Conservation (phyloP, 2,888 invertebrate genomes). For the Aleiodes alternator region DNA sequence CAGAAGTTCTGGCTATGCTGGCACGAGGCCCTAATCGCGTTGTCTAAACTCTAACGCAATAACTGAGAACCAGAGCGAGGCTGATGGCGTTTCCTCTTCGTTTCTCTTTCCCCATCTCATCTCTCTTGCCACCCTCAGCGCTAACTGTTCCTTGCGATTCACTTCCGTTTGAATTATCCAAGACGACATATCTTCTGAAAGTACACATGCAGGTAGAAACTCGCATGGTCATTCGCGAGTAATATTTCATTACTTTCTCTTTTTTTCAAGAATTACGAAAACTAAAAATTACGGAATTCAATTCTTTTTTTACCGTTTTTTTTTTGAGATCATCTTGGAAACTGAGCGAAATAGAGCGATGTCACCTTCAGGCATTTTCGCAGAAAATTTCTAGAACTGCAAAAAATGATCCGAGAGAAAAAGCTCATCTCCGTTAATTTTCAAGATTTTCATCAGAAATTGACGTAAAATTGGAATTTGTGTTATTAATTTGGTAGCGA, state of each 20-base stretch:
- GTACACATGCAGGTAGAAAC: constrained; percentile 21
- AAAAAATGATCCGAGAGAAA: too few relatives aligned
- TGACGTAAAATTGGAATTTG: too few relatives aligned
- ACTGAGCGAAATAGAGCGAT: too few relatives aligned
- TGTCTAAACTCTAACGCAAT: constrained; percentile 50
- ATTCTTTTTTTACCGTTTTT: too few relatives aligned
- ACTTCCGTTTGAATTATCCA: constrained; percentile 47
- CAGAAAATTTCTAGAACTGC: too few relatives aligned
- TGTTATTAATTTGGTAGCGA: too few relatives aligned
- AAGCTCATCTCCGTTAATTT: too few relatives aligned
- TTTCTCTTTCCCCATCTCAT: background rate
- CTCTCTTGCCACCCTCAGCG: constrained; percentile 7
- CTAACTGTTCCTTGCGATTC: constrained; percentile 32
- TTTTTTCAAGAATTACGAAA: background rate
- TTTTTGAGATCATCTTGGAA: too few relatives aligned
- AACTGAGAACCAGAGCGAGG: constrained; percentile 37
- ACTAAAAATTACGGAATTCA: too few relatives aligned
- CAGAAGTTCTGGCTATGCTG: constrained; percentile 25
- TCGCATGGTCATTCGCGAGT: constrained; percentile 42
- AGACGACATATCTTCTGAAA: constrained; percentile 24
- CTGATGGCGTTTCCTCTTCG: constrained; percentile 40
- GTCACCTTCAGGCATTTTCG: too few relatives aligned
- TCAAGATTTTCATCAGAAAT: too few relatives aligned
- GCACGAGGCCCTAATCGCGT: constrained; percentile 42
- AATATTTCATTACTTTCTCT: constrained; percentile 34